These are phyloP conservation scores for Gorilla gorilla DNA, from an alignment of 2,113 vertebrate genomes.

Conservation along the genomic window DNA sequence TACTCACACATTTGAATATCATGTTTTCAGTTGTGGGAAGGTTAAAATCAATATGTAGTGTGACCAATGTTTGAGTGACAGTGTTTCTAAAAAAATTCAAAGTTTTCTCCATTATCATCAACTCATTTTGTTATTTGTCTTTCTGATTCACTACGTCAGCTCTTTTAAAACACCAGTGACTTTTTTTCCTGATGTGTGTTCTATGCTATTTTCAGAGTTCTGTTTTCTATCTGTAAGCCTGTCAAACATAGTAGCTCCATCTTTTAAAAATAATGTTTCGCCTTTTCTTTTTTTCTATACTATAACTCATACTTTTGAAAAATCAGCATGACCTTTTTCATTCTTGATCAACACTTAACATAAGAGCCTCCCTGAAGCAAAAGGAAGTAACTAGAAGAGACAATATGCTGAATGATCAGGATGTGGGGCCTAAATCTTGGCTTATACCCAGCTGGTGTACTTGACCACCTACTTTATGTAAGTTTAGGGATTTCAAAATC, in stretches of 20 bases:
- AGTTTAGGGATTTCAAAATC: conserved; percentile 19
- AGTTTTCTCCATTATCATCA: not conserved
- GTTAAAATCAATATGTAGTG: not conserved
- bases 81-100: not conserved
- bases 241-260: conserved; percentile 19
- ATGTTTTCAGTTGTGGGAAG: not conserved
- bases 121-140: conserved; percentile 25
- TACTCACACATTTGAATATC: not conserved
- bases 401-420: not conserved
- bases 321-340: not conserved
- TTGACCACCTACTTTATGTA: not conserved
- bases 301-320: not conserved
- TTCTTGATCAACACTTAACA: not conserved
- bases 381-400: not conserved
- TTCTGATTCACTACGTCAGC: not conserved
- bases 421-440: not conserved
- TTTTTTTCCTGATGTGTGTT: not conserved
- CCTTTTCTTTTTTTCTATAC: not conserved
- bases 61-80: not conserved
- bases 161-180: not conserved
- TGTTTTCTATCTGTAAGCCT: conserved; percentile 58
- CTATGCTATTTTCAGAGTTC: conserved; percentile 56
- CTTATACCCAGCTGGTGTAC: not conserved
- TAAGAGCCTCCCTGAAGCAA: not conserved
- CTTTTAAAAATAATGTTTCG: not conserved